Percentiles rank a stretch among this genome's conserved stretches.
Evolutionary conservation across 2,888 invertebrate genomes (phyloP).

Genomic region (Endomychus coccineus): DNA sequence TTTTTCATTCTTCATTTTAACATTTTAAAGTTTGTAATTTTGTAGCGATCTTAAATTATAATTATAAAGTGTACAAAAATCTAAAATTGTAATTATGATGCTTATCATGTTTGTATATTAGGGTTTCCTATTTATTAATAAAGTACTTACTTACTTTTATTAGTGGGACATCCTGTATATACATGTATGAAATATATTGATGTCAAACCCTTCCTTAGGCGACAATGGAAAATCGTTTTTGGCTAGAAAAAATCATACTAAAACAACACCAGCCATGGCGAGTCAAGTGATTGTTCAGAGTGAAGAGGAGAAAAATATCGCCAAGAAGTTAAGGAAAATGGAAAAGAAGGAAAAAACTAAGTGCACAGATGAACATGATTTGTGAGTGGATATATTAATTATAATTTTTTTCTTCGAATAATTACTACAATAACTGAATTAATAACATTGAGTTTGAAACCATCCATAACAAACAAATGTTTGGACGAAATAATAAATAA

Average conservation of each 20-base stretch:
- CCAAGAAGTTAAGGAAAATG: constrained; percentile 73
- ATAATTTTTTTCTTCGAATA: constrained; percentile 1
- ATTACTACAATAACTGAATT: no score
- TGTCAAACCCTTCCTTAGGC: background rate
- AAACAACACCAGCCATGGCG: constrained; percentile 55
- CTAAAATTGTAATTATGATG: no score
- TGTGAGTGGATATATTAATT: constrained; percentile 23
- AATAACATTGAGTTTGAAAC: no score
- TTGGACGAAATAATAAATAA: no score
- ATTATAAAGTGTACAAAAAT: no score
- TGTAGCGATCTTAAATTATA: no score
- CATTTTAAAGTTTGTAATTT: no score
- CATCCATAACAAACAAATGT: no score
- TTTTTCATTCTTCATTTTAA: no score
- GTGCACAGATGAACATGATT: constrained; percentile 36
- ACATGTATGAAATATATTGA: background rate
- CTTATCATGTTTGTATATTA: no score
- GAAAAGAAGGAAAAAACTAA: constrained; percentile 61
- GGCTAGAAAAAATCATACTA: constrained; percentile 9
- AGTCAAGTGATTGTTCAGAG: constrained; percentile 80
- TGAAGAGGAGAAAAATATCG: constrained; percentile 69
- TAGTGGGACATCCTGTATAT: background rate
- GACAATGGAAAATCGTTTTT: constrained; percentile 10
- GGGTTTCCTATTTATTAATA: no score
- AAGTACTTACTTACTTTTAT: background rate